Conservation (phyloP, 2,797 vertebrate species). For the Coccyzus lansbergi region DNA sequence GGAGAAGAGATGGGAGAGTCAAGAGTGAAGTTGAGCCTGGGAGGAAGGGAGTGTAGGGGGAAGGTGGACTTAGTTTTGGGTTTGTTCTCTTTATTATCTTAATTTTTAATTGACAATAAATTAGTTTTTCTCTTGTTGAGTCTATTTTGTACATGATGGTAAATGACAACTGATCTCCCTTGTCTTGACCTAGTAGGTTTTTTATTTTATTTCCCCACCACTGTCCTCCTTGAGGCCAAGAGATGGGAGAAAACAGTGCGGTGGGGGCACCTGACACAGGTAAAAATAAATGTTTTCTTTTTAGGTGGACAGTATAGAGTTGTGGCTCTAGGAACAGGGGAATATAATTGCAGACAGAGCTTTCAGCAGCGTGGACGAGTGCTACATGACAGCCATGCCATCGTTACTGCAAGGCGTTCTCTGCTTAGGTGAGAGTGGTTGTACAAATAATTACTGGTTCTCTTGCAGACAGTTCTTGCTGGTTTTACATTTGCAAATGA, state of each 20-base stretch:
- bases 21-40: not conserved
- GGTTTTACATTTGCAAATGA: not conserved
- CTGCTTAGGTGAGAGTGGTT: conserved; percentile 83
- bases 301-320: conserved; percentile 81
- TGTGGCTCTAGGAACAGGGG: conserved; percentile 91
- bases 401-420: conserved; percentile 90
- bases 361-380: conserved; percentile 80
- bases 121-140: not conserved
- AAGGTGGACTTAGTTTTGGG: not conserved
- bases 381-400: conserved; percentile 89
- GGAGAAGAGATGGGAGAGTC: not conserved
- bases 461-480: not conserved
- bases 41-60: not conserved
- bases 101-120: not conserved
- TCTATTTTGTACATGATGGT: not conserved
- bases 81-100: not conserved
- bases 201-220: not conserved
- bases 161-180: not conserved
- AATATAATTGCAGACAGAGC: conserved; percentile 82
- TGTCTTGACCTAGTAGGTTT: not conserved
- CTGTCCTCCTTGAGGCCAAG: not conserved
- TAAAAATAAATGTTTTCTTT: not conserved
- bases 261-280: not conserved
- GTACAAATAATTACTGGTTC: accelerated
- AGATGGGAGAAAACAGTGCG: not conserved